Evolutionary conservation across 2,797 vertebrate genomes (phyloP).

Genomic region (Neopelma chrysocephalum): DNA sequence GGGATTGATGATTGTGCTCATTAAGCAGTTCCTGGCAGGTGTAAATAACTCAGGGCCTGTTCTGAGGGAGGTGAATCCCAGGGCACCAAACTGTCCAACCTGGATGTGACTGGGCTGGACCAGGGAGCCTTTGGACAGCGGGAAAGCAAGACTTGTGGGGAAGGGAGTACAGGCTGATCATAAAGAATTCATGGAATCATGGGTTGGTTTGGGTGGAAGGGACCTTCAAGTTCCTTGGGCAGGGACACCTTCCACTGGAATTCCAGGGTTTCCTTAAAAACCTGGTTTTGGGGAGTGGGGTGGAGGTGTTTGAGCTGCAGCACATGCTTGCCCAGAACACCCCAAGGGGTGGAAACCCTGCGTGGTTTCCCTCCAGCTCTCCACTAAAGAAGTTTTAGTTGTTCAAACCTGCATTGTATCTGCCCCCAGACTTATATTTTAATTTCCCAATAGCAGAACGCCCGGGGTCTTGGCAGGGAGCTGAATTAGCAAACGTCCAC

Average conservation of each 20-base stretch:
- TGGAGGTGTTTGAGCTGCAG: background rate
- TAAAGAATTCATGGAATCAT: background rate
- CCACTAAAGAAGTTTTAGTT: accelerated
- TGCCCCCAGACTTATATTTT: background rate
- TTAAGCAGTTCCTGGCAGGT: background rate
- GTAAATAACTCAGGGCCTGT: accelerated
- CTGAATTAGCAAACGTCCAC: background rate
- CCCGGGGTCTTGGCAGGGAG: background rate
- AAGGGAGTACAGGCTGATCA: background rate
- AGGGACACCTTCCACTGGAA: background rate
- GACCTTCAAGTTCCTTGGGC: background rate
- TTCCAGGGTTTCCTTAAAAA: background rate
- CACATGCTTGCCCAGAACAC: background rate
- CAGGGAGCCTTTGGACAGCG: background rate
- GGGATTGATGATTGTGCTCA: background rate
- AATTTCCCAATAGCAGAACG: background rate
- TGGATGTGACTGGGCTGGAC: background rate
- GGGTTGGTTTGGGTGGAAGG: background rate
- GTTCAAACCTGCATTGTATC: background rate
- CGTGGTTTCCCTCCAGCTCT: accelerated
- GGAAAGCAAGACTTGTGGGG: background rate
- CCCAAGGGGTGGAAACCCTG: accelerated
- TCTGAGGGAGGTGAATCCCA: background rate
- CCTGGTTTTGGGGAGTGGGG: background rate
- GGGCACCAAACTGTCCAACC: background rate